These are phyloP conservation scores for Sinella curviseta DNA, from an alignment of 1,140 invertebrate genomes.

Conservation along the genomic window DNA sequence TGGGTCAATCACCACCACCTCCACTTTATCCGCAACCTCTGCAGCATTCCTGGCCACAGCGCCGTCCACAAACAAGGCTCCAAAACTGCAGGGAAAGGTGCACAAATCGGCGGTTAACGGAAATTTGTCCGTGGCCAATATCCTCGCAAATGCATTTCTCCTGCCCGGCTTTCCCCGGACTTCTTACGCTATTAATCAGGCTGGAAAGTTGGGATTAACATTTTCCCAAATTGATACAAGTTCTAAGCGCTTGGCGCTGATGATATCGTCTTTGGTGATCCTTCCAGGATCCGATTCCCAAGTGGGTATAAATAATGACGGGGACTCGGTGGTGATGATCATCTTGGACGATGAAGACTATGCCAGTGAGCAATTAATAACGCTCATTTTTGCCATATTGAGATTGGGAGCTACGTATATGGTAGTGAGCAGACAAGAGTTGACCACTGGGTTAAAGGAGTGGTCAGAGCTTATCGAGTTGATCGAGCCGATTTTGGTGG, in stretches of 20 bases:
- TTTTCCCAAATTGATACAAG: neutral
- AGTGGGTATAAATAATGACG: neutral
- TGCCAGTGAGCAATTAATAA: neutral
- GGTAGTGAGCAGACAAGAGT: neutral
- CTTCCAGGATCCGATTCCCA: neutral
- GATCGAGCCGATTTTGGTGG: neutral
- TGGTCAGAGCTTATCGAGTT: neutral
- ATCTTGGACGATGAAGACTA: neutral
- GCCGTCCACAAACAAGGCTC: neutral
- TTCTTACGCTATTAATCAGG: neutral
- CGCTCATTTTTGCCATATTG: neutral
- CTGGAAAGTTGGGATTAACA: neutral
- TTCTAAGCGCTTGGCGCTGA: neutral
- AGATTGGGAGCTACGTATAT: neutral
- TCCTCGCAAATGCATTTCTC: neutral
- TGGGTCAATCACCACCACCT: too few relatives aligned
- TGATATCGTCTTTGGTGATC: neutral
- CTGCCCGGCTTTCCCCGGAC: neutral
- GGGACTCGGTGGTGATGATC: neutral
- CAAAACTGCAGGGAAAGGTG: neutral
- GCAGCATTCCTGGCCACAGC: neutral
- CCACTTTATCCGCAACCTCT: too few relatives aligned
- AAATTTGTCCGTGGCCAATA: neutral
- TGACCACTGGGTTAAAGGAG: neutral
- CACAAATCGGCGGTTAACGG: neutral